Conservation (phyloP, 2,113 vertebrate species). For the Suricata suricatta region DNA sequence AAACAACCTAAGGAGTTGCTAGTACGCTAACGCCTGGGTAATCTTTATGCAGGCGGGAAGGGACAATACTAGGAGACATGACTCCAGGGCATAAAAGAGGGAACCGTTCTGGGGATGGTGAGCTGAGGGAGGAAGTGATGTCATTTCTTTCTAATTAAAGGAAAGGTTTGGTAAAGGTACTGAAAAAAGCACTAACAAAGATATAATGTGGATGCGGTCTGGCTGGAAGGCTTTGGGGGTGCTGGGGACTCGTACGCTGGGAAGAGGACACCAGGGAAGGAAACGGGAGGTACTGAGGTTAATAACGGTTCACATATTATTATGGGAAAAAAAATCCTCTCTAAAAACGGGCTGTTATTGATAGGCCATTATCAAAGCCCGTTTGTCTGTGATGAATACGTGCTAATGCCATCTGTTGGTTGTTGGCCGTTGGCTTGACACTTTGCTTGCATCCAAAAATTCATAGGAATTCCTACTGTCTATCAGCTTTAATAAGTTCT, state of each 20-base stretch:
- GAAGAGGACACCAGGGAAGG: neutral
- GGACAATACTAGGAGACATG: neutral
- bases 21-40: neutral
- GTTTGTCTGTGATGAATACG: neutral
- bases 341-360: neutral
- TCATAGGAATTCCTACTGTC: neutral
- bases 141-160: neutral
- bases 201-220: neutral
- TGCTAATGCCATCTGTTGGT: neutral
- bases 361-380: neutral
- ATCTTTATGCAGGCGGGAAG: neutral
- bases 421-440: neutral
- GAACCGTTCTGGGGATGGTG: neutral
- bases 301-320: neutral
- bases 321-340: neutral
- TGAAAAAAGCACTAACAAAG: neutral
- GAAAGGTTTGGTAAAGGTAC: conserved; percentile 30
- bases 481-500: neutral
- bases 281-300: neutral
- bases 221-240: neutral
- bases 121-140: conserved; percentile 7
- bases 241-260: neutral
- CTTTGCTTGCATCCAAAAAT: neutral
- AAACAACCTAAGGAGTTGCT: conserved; percentile 31
- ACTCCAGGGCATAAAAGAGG: neutral